phyloP scores from a whole-genome alignment of 2,888 invertebrate species.

The Macaria liturata region DNA sequence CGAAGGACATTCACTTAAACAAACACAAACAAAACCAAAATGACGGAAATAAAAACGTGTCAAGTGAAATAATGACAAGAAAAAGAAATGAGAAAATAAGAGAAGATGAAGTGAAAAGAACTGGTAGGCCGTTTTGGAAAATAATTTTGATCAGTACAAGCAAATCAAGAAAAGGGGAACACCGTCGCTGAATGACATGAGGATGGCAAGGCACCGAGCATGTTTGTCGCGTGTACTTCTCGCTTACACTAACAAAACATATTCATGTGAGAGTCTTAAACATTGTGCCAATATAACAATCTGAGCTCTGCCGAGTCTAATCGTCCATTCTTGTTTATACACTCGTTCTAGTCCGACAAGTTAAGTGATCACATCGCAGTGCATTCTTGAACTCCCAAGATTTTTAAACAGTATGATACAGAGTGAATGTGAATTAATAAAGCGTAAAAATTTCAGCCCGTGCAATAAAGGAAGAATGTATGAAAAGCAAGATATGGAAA shows the following conservation, averaged over 20 bases:
- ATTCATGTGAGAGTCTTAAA: constrained; percentile 60
- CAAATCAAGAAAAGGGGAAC: constrained; percentile 71
- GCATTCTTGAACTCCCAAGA: constrained; percentile 69
- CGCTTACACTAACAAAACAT: constrained; percentile 53
- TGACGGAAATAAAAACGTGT: constrained; percentile 54
- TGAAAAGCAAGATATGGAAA: constrained; percentile 79
- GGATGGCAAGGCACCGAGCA: constrained; percentile 60
- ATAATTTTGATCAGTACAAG: constrained; percentile 72
- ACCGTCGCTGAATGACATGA: constrained; percentile 68
- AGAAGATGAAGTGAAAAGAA: constrained; percentile 73
- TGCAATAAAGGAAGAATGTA: constrained; percentile 77
- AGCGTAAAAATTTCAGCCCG: constrained; percentile 79
- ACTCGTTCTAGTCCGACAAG: constrained; percentile 60
- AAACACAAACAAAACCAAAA: constrained; percentile 55
- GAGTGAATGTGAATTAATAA: constrained; percentile 74
- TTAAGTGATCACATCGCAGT: constrained; percentile 69
- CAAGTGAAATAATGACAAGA: constrained; percentile 69
- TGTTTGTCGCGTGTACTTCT: constrained; percentile 37
- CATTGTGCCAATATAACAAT: constrained; percentile 62
- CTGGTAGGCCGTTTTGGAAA: constrained; percentile 84
- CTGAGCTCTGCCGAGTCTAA: constrained; percentile 46
- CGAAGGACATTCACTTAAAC: constrained; percentile 80
- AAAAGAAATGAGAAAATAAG: constrained; percentile 62
- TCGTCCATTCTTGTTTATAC: constrained; percentile 40
- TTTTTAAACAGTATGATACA: constrained; percentile 71